Percentiles rank a stretch among this genome's conserved stretches.
These are phyloP conservation scores for Chesias legatella DNA, from an alignment of 2,888 invertebrate species.

Conservation along the genomic window DNA sequence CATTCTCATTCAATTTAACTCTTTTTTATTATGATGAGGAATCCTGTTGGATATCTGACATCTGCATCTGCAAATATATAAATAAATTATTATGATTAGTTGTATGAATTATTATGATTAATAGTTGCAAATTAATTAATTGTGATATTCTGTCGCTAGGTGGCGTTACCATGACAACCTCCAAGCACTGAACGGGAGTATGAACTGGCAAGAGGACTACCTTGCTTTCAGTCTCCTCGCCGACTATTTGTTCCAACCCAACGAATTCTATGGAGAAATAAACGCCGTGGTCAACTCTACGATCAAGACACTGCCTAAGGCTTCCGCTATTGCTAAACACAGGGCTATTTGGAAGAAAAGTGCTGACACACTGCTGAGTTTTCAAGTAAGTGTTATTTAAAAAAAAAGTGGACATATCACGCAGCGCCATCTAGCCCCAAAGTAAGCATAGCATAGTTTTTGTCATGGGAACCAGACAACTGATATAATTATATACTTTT, in stretches of 20 bases:
- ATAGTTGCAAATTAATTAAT: too few relatives aligned
- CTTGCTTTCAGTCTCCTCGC: conserved; percentile 66
- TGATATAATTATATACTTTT: too few relatives aligned
- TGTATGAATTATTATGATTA: too few relatives aligned
- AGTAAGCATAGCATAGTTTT: too few relatives aligned
- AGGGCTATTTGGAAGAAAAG: conserved; percentile 71
- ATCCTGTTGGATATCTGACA: too few relatives aligned
- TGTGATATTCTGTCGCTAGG: conserved; percentile 37
- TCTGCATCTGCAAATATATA: too few relatives aligned
- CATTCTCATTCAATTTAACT: too few relatives aligned
- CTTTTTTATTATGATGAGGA: too few relatives aligned
- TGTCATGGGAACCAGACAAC: too few relatives aligned
- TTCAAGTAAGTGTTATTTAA: conserved; percentile 52
- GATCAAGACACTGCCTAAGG: conserved; percentile 63
- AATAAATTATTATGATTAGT: too few relatives aligned
- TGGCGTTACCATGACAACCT: conserved; percentile 77
- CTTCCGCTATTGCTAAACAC: conserved; percentile 68
- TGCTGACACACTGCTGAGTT: conserved; percentile 69
- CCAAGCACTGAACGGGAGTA: conserved; percentile 73
- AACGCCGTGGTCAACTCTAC: conserved; percentile 70
- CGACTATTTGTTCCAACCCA: conserved; percentile 69
- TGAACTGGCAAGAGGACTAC: conserved; percentile 76
- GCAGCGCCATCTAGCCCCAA: too few relatives aligned
- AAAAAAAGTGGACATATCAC: too few relatives aligned
- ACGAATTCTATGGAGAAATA: conserved; percentile 71